Evolutionary conservation across 2,888 invertebrate species (phyloP).

Genomic region (Capitulum mitella): DNA sequence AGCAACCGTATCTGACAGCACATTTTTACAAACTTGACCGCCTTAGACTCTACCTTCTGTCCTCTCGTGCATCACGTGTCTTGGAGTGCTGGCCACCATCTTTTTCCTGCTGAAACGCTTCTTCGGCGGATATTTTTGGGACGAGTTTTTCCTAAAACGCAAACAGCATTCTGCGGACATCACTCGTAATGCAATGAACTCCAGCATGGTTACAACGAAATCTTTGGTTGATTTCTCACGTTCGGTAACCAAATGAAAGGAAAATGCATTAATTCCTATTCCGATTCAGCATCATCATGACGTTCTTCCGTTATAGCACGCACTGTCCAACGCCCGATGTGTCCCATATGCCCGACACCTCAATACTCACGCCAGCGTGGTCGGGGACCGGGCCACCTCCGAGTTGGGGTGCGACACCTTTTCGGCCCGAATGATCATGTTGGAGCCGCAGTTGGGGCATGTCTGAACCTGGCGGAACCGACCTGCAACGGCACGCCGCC

Average conservation of each 20-base stretch:
- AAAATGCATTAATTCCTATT: too few relatives aligned
- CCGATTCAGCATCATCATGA: too few relatives aligned
- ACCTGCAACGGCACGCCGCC: neutral
- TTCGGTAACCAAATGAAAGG: too few relatives aligned
- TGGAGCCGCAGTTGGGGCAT: slow-evolving; percentile 19
- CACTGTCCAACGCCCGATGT: too few relatives aligned
- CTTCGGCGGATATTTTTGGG: neutral
- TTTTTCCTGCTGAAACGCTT: neutral
- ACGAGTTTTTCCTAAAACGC: neutral
- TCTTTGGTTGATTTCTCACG: too few relatives aligned
- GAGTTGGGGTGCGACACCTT: slow-evolving; percentile 3
- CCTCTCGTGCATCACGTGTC: neutral
- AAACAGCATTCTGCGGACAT: too few relatives aligned
- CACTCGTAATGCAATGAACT: too few relatives aligned
- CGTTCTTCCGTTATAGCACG: too few relatives aligned
- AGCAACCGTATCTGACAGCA: too few relatives aligned
- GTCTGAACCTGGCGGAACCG: neutral
- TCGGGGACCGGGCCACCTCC: neutral
- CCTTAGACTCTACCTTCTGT: neutral
- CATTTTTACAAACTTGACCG: too few relatives aligned
- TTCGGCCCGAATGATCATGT: slow-evolving; percentile 15
- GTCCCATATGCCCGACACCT: too few relatives aligned
- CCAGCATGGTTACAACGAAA: too few relatives aligned
- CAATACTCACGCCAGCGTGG: neutral
- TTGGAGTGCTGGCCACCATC: neutral